Evolutionary conservation across 2,888 invertebrate species (phyloP), one percentile per base, ranked within the genome.

Genomic region (Atherix ibis): DNA sequence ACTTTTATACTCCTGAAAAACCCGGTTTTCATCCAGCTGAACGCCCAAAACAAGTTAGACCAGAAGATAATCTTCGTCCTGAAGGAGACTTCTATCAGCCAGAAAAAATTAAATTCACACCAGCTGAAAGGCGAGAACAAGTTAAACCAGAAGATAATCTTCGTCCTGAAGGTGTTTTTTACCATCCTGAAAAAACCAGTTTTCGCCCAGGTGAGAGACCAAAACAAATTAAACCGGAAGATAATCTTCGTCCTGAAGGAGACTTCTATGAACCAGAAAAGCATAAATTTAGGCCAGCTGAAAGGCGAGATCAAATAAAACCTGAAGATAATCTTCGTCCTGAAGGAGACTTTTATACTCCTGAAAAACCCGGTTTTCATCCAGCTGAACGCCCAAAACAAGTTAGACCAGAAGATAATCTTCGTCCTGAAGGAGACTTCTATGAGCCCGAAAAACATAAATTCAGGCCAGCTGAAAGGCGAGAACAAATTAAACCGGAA

Each of bases 361-460:
- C 62, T 4, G 51, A 54, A 22, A 55, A 59, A 38, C 45, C 53
- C 15, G 56, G 58, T 43, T 56, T 58, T 48, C 53, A 56, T 13
- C 65, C 66, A 28, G 66, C 62, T 16, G 66, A 67, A 40, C 48
- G 62, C 29, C 56, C 62, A 0, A 48, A 56, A 13, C 49, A 53
- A 12, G 58, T 50, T 1, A 61, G 51, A 36, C 64, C 60, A 1
- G 36, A 36, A 25, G 44, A 44, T 34, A 44, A 44, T 33, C 53
- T 73, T 1, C 54, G 51, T 39, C 65, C 65, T n/a, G 71, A 71
- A 52, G 70, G 71, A 8, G 64, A 67, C 2, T 68, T 70, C 42
- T 63, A 67, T 31, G 47, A 50, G 31, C 60, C 61, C 0, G 56
- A 59, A 16, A 54, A 50, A 35, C 50, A 52, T 31, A 44, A 49